These are phyloP conservation scores for Alcedo quadribrachys DNA, from an alignment of 2,797 vertebrate species.

Conservation along the genomic window DNA sequence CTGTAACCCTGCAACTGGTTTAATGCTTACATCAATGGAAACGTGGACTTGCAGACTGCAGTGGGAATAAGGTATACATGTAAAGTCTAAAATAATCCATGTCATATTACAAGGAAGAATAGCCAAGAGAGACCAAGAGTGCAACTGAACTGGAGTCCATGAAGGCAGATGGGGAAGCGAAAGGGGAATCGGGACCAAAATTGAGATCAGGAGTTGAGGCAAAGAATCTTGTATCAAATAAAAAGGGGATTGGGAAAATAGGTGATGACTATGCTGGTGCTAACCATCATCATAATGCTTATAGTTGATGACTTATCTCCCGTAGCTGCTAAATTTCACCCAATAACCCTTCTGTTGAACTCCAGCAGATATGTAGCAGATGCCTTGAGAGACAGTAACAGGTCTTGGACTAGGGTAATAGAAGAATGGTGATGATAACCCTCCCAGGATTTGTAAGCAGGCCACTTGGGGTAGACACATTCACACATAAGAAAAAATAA, in stretches of 20 bases:
- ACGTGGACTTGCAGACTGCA: not conserved
- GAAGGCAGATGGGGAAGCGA: not conserved
- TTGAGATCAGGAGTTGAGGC: not conserved
- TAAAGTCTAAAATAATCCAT: constrained; percentile 17
- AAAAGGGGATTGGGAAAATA: not conserved
- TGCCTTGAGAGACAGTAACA: not conserved
- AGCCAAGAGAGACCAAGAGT: not conserved
- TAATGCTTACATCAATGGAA: constrained; percentile 43
- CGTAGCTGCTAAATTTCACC: not conserved
- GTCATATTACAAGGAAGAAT: not conserved
- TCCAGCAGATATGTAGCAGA: not conserved
- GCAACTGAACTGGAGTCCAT: rapidly evolving
- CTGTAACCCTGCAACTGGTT: constrained; percentile 11
- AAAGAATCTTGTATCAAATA: not conserved
- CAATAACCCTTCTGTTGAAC: not conserved
- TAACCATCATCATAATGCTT: constrained; percentile 1
- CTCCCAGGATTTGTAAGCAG: not conserved
- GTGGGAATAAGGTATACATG: not conserved
- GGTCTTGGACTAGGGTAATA: not conserved
- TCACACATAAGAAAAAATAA: not conserved
- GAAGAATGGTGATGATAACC: not conserved
- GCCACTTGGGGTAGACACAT: not conserved
- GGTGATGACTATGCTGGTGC: not conserved
- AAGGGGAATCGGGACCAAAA: not conserved
- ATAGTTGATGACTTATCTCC: not conserved